Base-by-base conservation (phyloP, 2,888 invertebrate species). In the Patella ulyssiponensis region DNA sequence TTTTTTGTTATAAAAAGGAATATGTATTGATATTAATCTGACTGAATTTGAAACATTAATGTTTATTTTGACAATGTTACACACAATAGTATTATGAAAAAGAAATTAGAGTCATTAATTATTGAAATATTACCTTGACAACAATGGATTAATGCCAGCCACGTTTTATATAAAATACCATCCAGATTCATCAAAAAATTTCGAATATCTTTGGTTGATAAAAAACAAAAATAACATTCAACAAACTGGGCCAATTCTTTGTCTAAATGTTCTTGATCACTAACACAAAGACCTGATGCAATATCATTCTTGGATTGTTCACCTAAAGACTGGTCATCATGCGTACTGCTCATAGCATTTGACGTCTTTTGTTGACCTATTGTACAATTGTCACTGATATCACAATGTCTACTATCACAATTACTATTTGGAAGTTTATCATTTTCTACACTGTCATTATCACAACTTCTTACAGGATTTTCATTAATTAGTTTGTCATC, bases 121-220 rank as follows among this genome's bases (percentile, higher is more conserved):
- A 44, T 9, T 44, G 44, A 44, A 44, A 44, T 44, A 44, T 81
- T 81, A 89, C 89, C 88, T 83, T 85, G 83, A 75, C 84, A 82
- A 77, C 87, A 86, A 7, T 79, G 76, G 23, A 88, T 73, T n/a
- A 86, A 72, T 14, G 86, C 83, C 77, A 79, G 74, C 89, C 88
- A 89, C 1, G 85, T 78, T 27, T 84, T 69, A 70, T 78, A 76
- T 74, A 83, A 69, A 17, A 64, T 73, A 20, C 52, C 33, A 71
- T 69, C 56, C 23, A 75, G 33, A 76, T 58, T 27, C 70, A 75
- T 70, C 73, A 82, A 17, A 44, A 70, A 72, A 12, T 76, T 75
- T 58, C 82, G 79, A 15, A 86, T 71, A 53, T 71, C 77, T 20
- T 77, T 73, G n/a, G 79, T 75, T 71, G 79, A 75, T 15, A 88